A percentile compares a stretch with the other conserved stretches of the same genome.
These are phyloP conservation scores for Aulostomus chinensis DNA, from an alignment of 2,797 vertebrate species.

Conservation along the genomic window DNA sequence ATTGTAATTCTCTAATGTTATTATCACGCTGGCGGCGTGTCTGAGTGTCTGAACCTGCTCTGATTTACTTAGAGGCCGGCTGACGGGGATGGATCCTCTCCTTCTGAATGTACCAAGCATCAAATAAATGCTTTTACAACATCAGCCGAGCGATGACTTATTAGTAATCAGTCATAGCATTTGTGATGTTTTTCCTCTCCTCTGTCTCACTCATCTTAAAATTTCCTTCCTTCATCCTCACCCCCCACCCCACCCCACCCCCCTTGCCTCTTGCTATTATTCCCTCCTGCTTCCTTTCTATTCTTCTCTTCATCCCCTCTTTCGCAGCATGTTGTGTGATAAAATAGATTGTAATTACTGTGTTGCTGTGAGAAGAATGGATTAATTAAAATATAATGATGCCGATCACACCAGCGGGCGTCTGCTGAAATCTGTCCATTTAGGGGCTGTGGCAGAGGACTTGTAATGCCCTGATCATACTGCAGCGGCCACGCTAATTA, in stretches of 20 bases:
- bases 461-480: slow-evolving; percentile 75
- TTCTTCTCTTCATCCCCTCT: slow-evolving; percentile 50
- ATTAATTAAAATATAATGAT: slow-evolving; percentile 82
- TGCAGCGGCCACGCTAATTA: slow-evolving; percentile 71
- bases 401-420: slow-evolving; percentile 73
- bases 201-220: slow-evolving; percentile 29
- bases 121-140: slow-evolving; percentile 75
- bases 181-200: slow-evolving; percentile 54
- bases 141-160: slow-evolving; percentile 65
- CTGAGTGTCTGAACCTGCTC: slow-evolving; percentile 66
- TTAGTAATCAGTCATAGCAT: slow-evolving; percentile 68
- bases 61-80: slow-evolving; percentile 68
- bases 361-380: slow-evolving; percentile 77
- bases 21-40: slow-evolving; percentile 71
- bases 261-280: slow-evolving; percentile 22
- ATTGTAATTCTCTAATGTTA: slow-evolving; percentile 76
- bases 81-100: slow-evolving; percentile 48
- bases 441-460: slow-evolving; percentile 68
- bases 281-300: slow-evolving; percentile 27
- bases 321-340: slow-evolving; percentile 64
- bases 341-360: slow-evolving; percentile 77
- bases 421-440: slow-evolving; percentile 74
- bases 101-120: slow-evolving; percentile 40
- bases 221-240: slow-evolving; percentile 4
- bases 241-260: slow-evolving; percentile 20